Evolutionary conservation across 1,140 invertebrate genomes (phyloP).

Genomic region (Gryllus bimaculatus): DNA sequence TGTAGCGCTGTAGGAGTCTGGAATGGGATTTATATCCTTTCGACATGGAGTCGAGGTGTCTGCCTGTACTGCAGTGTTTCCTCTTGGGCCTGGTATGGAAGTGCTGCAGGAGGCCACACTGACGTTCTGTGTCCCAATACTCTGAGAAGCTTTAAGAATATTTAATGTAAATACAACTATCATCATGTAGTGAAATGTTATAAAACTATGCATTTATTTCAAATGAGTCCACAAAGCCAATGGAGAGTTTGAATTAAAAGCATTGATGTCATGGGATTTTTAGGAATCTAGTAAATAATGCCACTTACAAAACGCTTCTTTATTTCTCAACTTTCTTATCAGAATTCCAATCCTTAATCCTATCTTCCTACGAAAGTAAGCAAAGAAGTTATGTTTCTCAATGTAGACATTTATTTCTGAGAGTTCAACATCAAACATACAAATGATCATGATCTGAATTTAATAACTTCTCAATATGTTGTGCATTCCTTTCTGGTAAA

Average conservation of each 20-base stretch:
- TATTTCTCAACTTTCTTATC: neutral
- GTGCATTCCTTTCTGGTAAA: no score
- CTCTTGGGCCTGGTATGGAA: neutral
- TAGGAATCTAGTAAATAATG: neutral
- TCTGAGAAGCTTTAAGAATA: neutral
- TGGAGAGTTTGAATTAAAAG: conserved; percentile 5
- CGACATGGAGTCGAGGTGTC: neutral
- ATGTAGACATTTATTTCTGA: no score
- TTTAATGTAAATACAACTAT: neutral
- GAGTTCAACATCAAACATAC: no score
- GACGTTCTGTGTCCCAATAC: neutral
- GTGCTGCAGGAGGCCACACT: neutral
- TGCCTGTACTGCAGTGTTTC: neutral
- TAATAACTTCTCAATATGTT: no score
- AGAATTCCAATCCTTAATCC: no score
- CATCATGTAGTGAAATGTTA: neutral
- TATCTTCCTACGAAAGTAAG: no score
- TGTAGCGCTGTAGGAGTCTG: neutral
- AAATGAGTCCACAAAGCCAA: conserved; percentile 1
- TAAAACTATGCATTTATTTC: neutral
- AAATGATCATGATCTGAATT: no score
- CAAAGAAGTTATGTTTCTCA: no score
- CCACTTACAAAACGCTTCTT: neutral
- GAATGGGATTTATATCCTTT: neutral
- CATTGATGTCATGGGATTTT: conserved; percentile 4